These are phyloP conservation scores for Vireo griseus DNA, from an alignment of 2,797 vertebrate species.

Conservation along the genomic window DNA sequence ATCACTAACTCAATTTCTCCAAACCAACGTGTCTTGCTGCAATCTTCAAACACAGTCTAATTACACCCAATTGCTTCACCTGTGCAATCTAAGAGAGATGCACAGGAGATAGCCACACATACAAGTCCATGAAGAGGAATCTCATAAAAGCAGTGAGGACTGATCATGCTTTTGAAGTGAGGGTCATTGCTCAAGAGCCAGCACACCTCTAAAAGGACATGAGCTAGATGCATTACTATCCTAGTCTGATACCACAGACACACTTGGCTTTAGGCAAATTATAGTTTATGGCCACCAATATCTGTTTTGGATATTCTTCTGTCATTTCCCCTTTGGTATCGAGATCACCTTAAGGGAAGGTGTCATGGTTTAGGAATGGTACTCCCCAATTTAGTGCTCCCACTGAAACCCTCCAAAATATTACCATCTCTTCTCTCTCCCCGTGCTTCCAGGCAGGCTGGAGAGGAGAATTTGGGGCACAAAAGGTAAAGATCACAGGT, in stretches of 20 bases:
- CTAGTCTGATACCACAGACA: not conserved
- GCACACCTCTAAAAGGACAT: not conserved
- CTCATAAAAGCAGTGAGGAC: not conserved
- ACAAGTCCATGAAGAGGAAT: not conserved
- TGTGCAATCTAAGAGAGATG: not conserved
- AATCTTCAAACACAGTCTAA: not conserved
- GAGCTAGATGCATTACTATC: not conserved
- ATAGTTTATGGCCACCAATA: not conserved
- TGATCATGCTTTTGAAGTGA: not conserved
- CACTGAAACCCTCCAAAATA: not conserved
- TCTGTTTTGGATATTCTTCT: not conserved
- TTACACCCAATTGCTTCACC: not conserved
- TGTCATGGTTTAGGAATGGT: not conserved
- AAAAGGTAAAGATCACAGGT: not conserved
- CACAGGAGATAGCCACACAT: accelerated
- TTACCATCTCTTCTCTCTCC: too few species aligned
- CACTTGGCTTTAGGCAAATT: not conserved
- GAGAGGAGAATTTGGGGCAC: not conserved
- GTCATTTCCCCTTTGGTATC: not conserved
- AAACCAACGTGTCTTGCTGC: not conserved
- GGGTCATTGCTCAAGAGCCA: not conserved
- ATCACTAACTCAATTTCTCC: not conserved
- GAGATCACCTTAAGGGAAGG: not conserved
- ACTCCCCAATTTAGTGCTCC: not conserved
- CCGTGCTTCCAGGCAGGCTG: not conserved